Percentiles rank a stretch among this genome's conserved stretches.
phyloP scores from a whole-genome alignment of 1,140 invertebrate genomes.

The Hylyphantes graminicola region DNA sequence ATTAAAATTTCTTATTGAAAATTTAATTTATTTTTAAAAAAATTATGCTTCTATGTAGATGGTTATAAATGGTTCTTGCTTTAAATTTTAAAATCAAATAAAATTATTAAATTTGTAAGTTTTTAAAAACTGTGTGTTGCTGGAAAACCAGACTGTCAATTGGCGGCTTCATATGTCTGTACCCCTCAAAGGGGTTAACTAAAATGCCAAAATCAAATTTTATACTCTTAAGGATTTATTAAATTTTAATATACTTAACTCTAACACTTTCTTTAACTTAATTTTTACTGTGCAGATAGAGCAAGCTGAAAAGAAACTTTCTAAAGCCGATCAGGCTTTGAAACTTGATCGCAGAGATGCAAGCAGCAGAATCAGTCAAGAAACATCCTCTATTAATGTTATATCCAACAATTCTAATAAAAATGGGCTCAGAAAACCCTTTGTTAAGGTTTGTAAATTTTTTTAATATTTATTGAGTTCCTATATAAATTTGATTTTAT shows the following conservation, averaged over 20 bases:
- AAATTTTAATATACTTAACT: not conserved
- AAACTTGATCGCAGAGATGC: not conserved
- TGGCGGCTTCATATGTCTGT: too few relatives aligned
- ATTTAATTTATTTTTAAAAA: too few relatives aligned
- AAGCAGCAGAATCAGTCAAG: not conserved
- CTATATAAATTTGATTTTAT: not conserved
- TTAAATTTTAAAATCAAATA: too few relatives aligned
- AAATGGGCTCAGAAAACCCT: not conserved
- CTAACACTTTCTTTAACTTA: not conserved
- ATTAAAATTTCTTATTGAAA: too few relatives aligned
- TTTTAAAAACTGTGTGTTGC: too few relatives aligned
- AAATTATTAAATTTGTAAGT: too few relatives aligned
- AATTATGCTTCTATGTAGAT: too few relatives aligned
- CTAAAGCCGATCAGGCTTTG: not conserved
- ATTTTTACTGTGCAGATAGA: slow-evolving; percentile 5
- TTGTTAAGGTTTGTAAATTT: not conserved
- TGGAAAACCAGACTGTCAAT: too few relatives aligned
- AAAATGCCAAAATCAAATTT: not conserved
- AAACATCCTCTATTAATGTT: not conserved
- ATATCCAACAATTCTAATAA: not conserved
- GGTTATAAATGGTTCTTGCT: too few relatives aligned
- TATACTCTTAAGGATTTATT: not conserved
- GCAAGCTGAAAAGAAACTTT: slow-evolving; percentile 31
- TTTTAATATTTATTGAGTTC: not conserved
- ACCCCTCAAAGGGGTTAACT: too few relatives aligned